These are phyloP conservation scores for Taenioides sp. DNA, from an alignment of 2,797 vertebrate species.

Conservation along the genomic window DNA sequence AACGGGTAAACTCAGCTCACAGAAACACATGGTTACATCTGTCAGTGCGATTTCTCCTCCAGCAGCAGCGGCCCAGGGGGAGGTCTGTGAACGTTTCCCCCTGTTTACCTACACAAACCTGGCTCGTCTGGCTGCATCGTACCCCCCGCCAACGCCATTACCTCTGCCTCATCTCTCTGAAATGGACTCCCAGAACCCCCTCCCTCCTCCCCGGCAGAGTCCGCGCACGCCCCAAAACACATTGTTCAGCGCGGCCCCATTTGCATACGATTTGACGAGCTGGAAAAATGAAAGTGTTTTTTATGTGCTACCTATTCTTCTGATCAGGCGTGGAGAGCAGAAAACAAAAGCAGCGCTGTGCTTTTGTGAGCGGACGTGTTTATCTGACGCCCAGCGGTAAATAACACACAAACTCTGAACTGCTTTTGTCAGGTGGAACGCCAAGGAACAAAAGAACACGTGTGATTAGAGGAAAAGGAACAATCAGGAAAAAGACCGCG, in stretches of 20 bases:
- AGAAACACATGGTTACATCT: slow-evolving; percentile 1
- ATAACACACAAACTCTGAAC: slow-evolving; percentile 2
- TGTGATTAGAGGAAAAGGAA: neutral
- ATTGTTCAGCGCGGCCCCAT: slow-evolving; percentile 60
- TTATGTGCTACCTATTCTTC: slow-evolving; percentile 51
- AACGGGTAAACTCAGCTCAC: neutral
- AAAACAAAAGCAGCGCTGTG: slow-evolving; percentile 63
- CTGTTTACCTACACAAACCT: slow-evolving; percentile 1
- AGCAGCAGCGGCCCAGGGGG: neutral
- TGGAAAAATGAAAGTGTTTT: slow-evolving; percentile 49
- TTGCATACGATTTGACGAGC: slow-evolving; percentile 47
- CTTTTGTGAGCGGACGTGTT: slow-evolving; percentile 4
- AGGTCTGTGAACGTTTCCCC: neutral
- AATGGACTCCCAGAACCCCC: slow-evolving; percentile 1
- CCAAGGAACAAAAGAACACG: neutral
- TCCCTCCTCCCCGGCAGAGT: neutral
- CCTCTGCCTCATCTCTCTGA: neutral
- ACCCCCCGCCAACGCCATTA: neutral
- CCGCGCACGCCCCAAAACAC: slow-evolving; percentile 15
- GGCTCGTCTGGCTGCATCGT: neutral
- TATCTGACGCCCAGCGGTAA: neutral
- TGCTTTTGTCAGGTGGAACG: neutral
- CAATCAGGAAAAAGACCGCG: neutral
- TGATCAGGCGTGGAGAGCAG: slow-evolving; percentile 34
- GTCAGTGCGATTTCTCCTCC: neutral